Evolutionary conservation across 2,797 vertebrate species (phyloP).

Genomic region (Setipinna tenuifilis): DNA sequence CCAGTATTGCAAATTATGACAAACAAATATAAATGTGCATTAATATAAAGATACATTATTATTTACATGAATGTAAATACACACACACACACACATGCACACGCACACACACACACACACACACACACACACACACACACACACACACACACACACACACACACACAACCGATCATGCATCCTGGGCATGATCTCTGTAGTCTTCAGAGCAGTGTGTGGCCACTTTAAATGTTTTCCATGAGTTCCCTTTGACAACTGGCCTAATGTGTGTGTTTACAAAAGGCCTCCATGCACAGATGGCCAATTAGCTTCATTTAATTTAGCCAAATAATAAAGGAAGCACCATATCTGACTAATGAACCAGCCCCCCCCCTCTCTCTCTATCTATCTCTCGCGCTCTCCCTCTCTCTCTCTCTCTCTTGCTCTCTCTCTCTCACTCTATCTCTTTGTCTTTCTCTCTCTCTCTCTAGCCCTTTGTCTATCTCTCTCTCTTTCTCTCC

Average conservation of each 20-base stretch:
- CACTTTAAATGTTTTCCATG: too few species aligned
- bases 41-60: background rate
- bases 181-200: background rate
- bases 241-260: background rate
- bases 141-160: background rate
- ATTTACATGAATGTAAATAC: constrained; percentile 44
- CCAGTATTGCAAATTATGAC: too few species aligned
- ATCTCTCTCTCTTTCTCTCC: too few species aligned
- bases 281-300: background rate
- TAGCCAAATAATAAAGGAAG: background rate
- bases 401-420: too few species aligned
- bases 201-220: too few species aligned
- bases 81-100: background rate
- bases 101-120: background rate
- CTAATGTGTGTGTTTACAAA: constrained; percentile 19
- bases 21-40: too few species aligned
- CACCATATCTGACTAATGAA: background rate
- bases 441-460: too few species aligned
- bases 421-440: too few species aligned
- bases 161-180: background rate
- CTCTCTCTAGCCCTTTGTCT: too few species aligned
- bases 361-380: background rate
- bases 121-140: constrained; percentile 10
- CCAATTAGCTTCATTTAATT: constrained; percentile 17
- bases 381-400: background rate